These are phyloP conservation scores for Dasyornis broadbenti DNA, from an alignment of 2,113 vertebrate genomes.

Conservation along the genomic window DNA sequence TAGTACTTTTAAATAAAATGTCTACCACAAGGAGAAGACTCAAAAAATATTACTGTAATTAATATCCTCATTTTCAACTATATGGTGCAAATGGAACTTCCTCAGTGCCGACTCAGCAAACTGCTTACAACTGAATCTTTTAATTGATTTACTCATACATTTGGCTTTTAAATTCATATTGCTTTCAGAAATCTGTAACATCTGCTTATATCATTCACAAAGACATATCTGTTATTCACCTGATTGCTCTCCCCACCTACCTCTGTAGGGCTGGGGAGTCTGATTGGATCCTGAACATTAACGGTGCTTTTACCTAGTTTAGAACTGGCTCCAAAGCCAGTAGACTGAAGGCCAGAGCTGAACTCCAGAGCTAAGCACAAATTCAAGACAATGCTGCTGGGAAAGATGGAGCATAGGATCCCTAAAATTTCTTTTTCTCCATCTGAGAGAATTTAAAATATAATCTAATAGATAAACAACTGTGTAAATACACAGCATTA, in stretches of 20 bases:
- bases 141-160: not conserved
- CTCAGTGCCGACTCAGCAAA: constrained; percentile 18
- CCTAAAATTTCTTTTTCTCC: not conserved
- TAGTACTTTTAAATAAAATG: constrained; percentile 13
- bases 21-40: not conserved
- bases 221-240: not conserved
- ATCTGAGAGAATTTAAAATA: not conserved
- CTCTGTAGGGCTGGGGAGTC: not conserved
- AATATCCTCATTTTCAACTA: constrained; percentile 16
- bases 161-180: constrained; percentile 23
- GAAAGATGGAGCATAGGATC: not conserved
- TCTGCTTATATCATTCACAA: not conserved
- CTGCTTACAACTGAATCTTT: constrained; percentile 9
- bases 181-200: not conserved
- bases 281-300: not conserved
- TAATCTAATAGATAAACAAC: not conserved
- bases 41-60: constrained; percentile 29
- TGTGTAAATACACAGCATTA: not conserved
- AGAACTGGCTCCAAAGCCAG: not conserved
- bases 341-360: not conserved
- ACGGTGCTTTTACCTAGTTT: not conserved
- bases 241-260: not conserved
- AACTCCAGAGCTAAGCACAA: not conserved
- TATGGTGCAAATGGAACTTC: not conserved
- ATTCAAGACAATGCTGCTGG: not conserved